Evolutionary conservation across 2,113 vertebrate genomes (phyloP), one percentile per base, ranked within the genome.

Genomic region (Ptyas mucosa): DNA sequence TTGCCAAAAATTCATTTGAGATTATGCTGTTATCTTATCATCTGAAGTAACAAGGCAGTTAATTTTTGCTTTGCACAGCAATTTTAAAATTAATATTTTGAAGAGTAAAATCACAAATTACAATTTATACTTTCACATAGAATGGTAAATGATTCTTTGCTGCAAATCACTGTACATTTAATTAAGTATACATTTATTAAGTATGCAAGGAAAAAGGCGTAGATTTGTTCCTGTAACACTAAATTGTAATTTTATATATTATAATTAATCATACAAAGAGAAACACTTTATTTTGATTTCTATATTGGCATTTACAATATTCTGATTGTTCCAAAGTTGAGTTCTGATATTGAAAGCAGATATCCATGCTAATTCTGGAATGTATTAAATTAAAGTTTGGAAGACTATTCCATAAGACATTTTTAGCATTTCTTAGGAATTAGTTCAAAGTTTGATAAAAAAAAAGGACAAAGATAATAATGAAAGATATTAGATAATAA

Each of bases 401-500:
- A 81, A 49, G 20, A 46, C 89, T 95, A 93, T 54, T 93, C 52
- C n/a, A 89, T 54, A 92, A 95, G 85, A 93, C 94, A 90, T 85
- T 18, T 94, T 94, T 85, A 92, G 92, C 54, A 89, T 86, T 89
- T 90, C 52, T 61, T 91, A 23, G 55, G 26, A 89, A 57, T 92
- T 81, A 92, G 94, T 90, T 91, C 0, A 9, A 91, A 69, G 43
- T 46, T 69, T 49, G 75, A 93, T 58, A 29, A 23, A 24, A 7
- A 58, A 34, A 10, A 46, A 46, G 39, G 15, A 20, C 49, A 89
- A 55, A 52, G 58, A 93, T 53, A 93, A 93, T 85, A 34, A 57
- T 90, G 55, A 64, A 49, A 92, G 24, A 90, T 85, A 53, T 18
- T 21, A 87, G 92, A 86, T 49, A 49, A 49, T 49, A 49, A 49